Conservation (phyloP, 2,888 invertebrate species). For the Sisyra terminalis region DNA sequence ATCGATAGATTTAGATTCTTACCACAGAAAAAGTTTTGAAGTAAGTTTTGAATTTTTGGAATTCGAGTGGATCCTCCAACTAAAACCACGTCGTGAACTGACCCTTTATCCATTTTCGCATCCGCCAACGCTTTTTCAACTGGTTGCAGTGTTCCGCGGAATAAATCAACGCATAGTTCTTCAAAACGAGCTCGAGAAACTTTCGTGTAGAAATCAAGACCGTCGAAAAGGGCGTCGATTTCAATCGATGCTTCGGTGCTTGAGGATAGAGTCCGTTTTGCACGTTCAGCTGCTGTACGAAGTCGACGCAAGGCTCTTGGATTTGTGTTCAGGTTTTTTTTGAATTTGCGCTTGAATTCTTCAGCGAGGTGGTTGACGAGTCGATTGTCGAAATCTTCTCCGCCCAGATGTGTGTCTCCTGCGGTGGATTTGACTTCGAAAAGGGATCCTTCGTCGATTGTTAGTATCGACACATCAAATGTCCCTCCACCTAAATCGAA, state of each 20-base stretch:
- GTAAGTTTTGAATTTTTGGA: conserved; percentile 57
- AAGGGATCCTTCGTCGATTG: conserved; percentile 38
- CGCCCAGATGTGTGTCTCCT: conserved; percentile 33
- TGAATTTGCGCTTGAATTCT: conserved; percentile 54
- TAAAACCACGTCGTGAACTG: conserved; percentile 63
- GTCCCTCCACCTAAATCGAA: conserved; percentile 40
- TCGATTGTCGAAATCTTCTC: conserved; percentile 36
- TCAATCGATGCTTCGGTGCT: conserved; percentile 60
- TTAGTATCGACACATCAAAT: conserved; percentile 50
- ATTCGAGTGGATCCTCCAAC: conserved; percentile 72
- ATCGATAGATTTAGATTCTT: conserved; percentile 23
- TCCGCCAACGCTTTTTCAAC: conserved; percentile 59
- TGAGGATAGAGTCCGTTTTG: conserved; percentile 62
- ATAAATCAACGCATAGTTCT: conserved; percentile 53
- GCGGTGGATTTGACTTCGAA: conserved; percentile 39
- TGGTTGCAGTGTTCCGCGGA: conserved; percentile 50
- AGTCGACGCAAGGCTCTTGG: conserved; percentile 50
- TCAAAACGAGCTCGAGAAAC: conserved; percentile 63
- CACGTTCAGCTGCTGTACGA: conserved; percentile 60
- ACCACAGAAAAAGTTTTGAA: conserved; percentile 59
- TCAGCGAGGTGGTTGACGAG: conserved; percentile 50
- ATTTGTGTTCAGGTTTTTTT: conserved; percentile 48
- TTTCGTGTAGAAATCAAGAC: conserved; percentile 54
- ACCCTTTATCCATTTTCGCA: conserved; percentile 59
- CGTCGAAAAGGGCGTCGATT: conserved; percentile 59